Evolutionary conservation across 1,140 invertebrate species (phyloP), one percentile per base, ranked within the genome.

Genomic region (Leptoteleia sp.): DNA sequence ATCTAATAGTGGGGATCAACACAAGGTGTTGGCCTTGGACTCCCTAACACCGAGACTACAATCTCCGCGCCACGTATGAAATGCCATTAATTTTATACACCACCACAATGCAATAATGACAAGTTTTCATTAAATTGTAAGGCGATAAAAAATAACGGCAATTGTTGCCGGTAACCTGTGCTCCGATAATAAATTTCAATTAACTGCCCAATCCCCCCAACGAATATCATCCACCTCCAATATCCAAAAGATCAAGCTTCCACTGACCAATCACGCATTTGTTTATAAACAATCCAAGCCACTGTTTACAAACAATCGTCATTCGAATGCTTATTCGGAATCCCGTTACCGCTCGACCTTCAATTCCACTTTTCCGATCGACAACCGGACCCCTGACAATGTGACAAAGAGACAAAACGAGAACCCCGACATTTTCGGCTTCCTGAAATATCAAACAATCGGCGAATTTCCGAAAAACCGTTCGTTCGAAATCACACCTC

Each of bases 11-110:
- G 82, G 83, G 83, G 82, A 72, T 54, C 50, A 80, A 84, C 82
- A 85, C 82, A 87, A 78, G 87, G 85, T 87, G 87, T 84, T 87
- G 82, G 85, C 85, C 85, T 87, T 87, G 87, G 84, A 81, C 80
- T 83, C 79, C 82, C 84, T 85, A 84, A 87, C 81, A 85, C 82
- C 82, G 75, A 82, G 80, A 82, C 81, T 84, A 85, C 84, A 82
- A 84, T 84, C 83, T 84, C 84, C 79, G 73, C 80, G 47, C 73
- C 79, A 81, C 70, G 68, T 79, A 64, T 59, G 45, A 48, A 72
- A 71, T 61, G 65, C 31, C 65, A 77, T 71, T 77, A 54, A 71
- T 71, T 77, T 77, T 62, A 77, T 76, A 43, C 33, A 76, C 29
- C 22, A 62, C 64, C 40, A 68, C 38, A 62, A 54, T 65, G 50